Evolutionary conservation across 2,113 vertebrate genomes (phyloP), one percentile per base, ranked within the genome.

Genomic region (Sinocyclocheilus maitianheensis): DNA sequence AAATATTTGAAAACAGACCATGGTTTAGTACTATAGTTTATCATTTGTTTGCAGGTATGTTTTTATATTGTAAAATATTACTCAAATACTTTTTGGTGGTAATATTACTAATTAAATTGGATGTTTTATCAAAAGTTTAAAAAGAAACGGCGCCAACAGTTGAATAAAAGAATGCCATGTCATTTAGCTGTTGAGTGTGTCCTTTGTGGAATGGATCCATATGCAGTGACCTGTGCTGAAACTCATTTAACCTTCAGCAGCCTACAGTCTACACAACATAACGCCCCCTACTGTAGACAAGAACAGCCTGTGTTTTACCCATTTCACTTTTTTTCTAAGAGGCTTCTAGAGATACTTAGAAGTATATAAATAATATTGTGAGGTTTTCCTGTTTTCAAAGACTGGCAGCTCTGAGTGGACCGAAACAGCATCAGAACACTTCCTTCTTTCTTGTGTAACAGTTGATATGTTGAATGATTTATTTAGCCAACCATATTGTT

Each of bases 401-500:
- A 34, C 8, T 80, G 11, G 22, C 34, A 58, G 11, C 34, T 14
- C 26, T 62, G 34, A 80, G 11, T 80, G 55, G 34, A 22, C 53
- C 22, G 6, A 62, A 79, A 79, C 34, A 10, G 34, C 30, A n/a
- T n/a, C 4, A 37, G 30, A 55, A 20, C 48, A 20, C 14, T 34
- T 77, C 48, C 75, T 77, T 77, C 26, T 55, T 10, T 58, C 51
- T 72, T 77, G 24, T 34, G 16, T 55, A 77, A 55, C 26, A 34
- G 26, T 58, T 77, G 24, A 58, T 5, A 78, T 6, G 14, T 4
- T 34, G 14, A 58, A 20, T 22, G 18, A 22, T 71, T 30, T 10
- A 26, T 55, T 55, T 18, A 18, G 8, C 14, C 51, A 78, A 34
- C 46, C 30, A 78, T 18, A 22, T 40, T 58, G 53, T 79, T 34